A percentile compares a stretch with the other conserved stretches of the same genome.
Conservation (phyloP, 2,797 vertebrate genomes). For the Morelia viridis region DNA sequence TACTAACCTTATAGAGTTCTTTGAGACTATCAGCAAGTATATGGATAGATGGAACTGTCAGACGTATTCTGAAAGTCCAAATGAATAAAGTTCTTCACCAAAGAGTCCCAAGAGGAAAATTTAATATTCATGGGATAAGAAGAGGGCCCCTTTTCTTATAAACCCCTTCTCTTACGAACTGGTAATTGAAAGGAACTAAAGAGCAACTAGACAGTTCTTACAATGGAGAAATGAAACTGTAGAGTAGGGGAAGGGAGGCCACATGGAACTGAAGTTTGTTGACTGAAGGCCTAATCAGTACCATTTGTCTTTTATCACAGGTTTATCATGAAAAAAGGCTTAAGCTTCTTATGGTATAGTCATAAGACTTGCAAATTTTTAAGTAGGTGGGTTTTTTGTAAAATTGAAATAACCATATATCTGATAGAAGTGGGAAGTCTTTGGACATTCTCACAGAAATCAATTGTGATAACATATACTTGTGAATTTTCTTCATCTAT, state of each 20-base stretch:
- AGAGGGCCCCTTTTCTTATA: too few relatives aligned
- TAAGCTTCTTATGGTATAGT: not conserved
- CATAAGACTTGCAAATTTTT: not conserved
- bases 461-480: not conserved
- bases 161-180: not conserved
- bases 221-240: not conserved
- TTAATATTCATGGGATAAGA: not conserved
- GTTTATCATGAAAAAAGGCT: not conserved
- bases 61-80: not conserved
- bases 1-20: not conserved
- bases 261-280: not conserved
- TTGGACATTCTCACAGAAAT: not conserved
- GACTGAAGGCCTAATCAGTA: not conserved
- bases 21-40: not conserved
- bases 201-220: not conserved
- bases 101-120: not conserved
- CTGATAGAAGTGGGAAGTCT: not conserved
- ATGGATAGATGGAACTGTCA: not conserved
- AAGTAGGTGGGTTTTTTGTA: not conserved
- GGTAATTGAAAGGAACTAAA: not conserved
- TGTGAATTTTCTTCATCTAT: not conserved
- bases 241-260: not conserved
- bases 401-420: not conserved
- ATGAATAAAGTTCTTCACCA: not conserved
- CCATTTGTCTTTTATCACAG: not conserved